Evolutionary conservation across 2,797 vertebrate species (phyloP), one percentile per base, ranked within the genome.

Genomic region (Pelochelys cantorii): DNA sequence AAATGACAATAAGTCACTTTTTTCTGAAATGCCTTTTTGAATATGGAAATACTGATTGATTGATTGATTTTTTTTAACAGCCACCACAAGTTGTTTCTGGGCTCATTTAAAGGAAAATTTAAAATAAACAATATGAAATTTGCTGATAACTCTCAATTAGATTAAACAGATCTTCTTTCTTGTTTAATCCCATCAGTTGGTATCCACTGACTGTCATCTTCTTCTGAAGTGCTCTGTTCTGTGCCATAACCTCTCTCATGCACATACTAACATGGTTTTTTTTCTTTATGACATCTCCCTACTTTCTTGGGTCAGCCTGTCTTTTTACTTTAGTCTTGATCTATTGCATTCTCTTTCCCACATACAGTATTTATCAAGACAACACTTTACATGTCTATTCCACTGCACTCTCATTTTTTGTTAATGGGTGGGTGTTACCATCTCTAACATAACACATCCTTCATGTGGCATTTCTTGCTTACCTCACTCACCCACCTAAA

Each of bases 1-100:
- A 77, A 57, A 3, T 0, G 0, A 31, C 23, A 78, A 56, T 9
- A 53, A n/a, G 53, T 9, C 10, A 48, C 52, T 23, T 52, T 60
- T 79, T 29, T 37, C 12, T 15, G 37, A 57, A 29, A 20, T 14
- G 25, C 1, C 82, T 56, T 42, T 54, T 31, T 34, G 65, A 68
- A 68, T 68, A 12, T 34, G 6, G 55, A 42, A 27, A 25, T 57
- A 48, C 5, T 25, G 42, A 5, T 15, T 23, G 29, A 84, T 20
- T 20, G 54, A 68, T 34, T 34, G 11, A 53, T 53, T 37, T 52
- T 14, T 65, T 79, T 22, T 34, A 34, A 10, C 20, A 31, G 25
- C 15, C 60, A 54, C 13, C 60, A 68, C 27, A 60, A 13, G 1
- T 31, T 65, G 59, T 9, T 48, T 48, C 42, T 48, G 42, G 42